Conservation (phyloP, 2,113 vertebrate species). For the Ceyx cyanopectus region DNA sequence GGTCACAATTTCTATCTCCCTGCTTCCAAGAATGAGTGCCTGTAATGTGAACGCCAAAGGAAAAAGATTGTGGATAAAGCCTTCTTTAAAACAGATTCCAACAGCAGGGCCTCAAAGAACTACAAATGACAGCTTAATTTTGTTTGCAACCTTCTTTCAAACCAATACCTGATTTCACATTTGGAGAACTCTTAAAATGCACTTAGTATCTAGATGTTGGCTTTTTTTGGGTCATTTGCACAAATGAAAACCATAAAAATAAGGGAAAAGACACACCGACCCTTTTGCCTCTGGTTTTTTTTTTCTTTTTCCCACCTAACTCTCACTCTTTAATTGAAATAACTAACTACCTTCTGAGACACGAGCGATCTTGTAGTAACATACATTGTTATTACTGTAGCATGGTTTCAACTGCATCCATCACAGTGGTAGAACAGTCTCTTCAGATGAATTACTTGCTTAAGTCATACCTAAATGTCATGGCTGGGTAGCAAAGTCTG, state of each 20-base stretch:
- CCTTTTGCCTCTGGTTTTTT: neutral
- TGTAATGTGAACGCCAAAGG: neutral
- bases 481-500: neutral
- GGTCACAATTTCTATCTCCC: constrained; percentile 65
- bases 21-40: neutral
- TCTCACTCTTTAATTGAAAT: neutral
- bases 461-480: neutral
- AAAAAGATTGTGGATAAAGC: neutral
- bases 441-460: neutral
- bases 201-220: neutral
- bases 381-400: neutral
- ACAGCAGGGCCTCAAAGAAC: neutral
- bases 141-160: constrained; percentile 13
- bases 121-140: constrained; percentile 38
- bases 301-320: neutral
- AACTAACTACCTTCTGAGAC: neutral
- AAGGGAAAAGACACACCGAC: neutral
- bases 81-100: neutral
- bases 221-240: neutral
- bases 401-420: accelerated
- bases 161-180: neutral
- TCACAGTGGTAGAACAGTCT: neutral
- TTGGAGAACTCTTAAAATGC: constrained; percentile 1
- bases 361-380: neutral
- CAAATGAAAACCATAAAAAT: constrained; percentile 43